phyloP scores from a whole-genome alignment of 2,888 invertebrate genomes.

The Idaea biselata region DNA sequence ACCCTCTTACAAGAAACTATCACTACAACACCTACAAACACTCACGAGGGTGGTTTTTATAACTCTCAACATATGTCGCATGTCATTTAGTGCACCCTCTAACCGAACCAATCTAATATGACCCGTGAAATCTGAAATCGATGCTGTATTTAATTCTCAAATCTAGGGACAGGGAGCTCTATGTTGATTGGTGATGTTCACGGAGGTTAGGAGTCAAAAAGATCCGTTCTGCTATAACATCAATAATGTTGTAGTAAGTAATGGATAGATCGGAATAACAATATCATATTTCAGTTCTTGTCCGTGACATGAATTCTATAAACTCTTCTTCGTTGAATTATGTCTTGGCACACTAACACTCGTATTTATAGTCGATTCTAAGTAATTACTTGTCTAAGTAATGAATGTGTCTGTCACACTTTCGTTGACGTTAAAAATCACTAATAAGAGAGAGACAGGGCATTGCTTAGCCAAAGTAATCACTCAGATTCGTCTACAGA shows the following conservation, averaged over 20 bases:
- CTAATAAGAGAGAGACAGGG: too few species aligned
- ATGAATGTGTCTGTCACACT: too few species aligned
- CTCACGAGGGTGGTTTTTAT: constrained; percentile 73
- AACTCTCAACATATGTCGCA: constrained; percentile 70
- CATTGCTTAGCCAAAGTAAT: too few species aligned
- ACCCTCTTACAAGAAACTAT: constrained; percentile 71
- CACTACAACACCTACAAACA: constrained; percentile 62
- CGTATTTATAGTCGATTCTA: too few species aligned
- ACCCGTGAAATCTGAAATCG: constrained; percentile 30
- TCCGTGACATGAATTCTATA: constrained; percentile 29
- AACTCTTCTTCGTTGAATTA: constrained; percentile 2
- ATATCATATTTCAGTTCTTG: constrained; percentile 61
- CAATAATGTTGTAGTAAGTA: constrained; percentile 59
- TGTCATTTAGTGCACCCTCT: constrained; percentile 72
- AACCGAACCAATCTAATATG: constrained; percentile 35
- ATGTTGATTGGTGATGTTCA: constrained; percentile 40
- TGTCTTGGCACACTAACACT: too few species aligned
- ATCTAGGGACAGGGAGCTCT: constrained; percentile 30
- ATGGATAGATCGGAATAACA: constrained; percentile 70
- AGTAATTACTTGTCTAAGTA: too few species aligned
- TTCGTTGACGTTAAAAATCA: too few species aligned
- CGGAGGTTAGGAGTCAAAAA: constrained; percentile 73
- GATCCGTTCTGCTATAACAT: constrained; percentile 67
- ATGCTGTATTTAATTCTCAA: constrained; percentile 6
- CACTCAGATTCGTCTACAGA: too few species aligned